A percentile compares a stretch with the other conserved stretches of the same genome.
Evolutionary conservation across 2,113 vertebrate genomes (phyloP).

Genomic region (Rhegmatorhina hoffmannsi): DNA sequence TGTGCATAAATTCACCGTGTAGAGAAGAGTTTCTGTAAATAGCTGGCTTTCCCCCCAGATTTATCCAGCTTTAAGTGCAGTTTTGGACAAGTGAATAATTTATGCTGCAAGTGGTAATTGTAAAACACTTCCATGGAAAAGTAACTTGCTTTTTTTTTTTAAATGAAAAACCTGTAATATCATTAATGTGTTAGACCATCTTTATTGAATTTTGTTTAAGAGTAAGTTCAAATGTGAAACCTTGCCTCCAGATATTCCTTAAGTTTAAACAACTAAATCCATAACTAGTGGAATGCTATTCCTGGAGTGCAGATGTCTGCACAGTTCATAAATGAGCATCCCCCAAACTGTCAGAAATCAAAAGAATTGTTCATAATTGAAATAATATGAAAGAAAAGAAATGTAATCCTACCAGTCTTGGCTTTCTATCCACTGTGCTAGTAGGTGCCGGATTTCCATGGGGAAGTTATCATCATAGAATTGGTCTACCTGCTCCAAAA

Average conservation of each 20-base stretch:
- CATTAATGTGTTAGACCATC: not conserved
- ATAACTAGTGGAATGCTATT: not conserved
- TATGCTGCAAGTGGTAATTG: not conserved
- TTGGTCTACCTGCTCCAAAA: slow-evolving; percentile 95
- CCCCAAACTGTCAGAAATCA: not conserved
- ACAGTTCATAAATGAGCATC: not conserved
- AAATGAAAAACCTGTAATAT: not conserved
- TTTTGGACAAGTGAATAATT: not conserved
- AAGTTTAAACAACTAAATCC: not conserved
- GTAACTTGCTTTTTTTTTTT: not conserved
- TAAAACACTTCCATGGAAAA: not conserved
- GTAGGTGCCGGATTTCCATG: slow-evolving; percentile 93
- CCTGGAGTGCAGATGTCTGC: not conserved
- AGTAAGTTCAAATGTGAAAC: not conserved
- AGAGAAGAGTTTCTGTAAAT: not conserved
- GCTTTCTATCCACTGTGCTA: slow-evolving; percentile 93
- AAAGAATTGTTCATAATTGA: not conserved
- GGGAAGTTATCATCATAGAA: slow-evolving; percentile 98
- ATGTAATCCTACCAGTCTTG: slow-evolving; percentile 88
- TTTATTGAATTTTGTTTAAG: not conserved
- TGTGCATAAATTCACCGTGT: not conserved
- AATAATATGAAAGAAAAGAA: not conserved
- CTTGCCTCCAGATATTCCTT: not conserved
- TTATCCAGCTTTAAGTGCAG: not conserved
- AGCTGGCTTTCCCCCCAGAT: not conserved